A percentile compares a stretch with the other conserved stretches of the same genome.
phyloP scores from a whole-genome alignment of 2,113 vertebrate genomes.

The Mugil cephalus region DNA sequence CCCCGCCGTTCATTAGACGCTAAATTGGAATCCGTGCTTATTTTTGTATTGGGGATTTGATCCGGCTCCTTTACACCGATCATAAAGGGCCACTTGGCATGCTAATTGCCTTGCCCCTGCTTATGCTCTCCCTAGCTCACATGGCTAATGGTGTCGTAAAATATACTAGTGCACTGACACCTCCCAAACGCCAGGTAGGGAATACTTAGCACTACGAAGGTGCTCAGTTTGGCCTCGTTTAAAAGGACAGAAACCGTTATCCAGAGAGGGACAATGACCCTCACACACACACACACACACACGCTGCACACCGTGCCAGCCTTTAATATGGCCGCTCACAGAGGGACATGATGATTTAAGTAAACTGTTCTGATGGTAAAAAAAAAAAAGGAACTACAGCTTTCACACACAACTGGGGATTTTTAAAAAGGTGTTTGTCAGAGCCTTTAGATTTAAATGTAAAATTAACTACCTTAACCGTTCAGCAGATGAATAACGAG shows the following conservation, averaged over 20 bases:
- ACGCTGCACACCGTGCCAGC: slow-evolving; percentile 13
- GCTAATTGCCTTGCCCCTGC: slow-evolving; percentile 83
- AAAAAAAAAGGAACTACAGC: slow-evolving; percentile 50
- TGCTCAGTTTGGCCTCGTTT: slow-evolving; percentile 77
- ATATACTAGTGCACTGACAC: slow-evolving; percentile 76
- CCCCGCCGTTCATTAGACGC: slow-evolving; percentile 70
- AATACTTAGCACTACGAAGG: slow-evolving; percentile 77
- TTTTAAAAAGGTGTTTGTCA: slow-evolving; percentile 59
- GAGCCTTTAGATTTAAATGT: slow-evolving; percentile 34
- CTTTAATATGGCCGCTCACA: slow-evolving; percentile 57
- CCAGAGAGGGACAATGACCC: slow-evolving; percentile 16
- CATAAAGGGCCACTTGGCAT: slow-evolving; percentile 82
- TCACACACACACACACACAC: slow-evolving; percentile 5
- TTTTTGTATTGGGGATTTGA: slow-evolving; percentile 77
- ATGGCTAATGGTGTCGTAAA: slow-evolving; percentile 85
- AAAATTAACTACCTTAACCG: background rate
- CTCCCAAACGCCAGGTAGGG: slow-evolving; percentile 79
- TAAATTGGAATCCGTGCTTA: slow-evolving; percentile 80
- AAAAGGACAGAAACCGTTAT: slow-evolving; percentile 62
- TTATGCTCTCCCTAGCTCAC: slow-evolving; percentile 77
- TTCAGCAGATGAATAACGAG: background rate
- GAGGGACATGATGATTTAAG: slow-evolving; percentile 61
- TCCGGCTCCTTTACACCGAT: slow-evolving; percentile 75
- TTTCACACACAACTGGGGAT: slow-evolving; percentile 27
- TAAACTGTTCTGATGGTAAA: slow-evolving; percentile 66